Base-by-base conservation (phyloP, 1,140 invertebrate species). In the Linepithema humile region DNA sequence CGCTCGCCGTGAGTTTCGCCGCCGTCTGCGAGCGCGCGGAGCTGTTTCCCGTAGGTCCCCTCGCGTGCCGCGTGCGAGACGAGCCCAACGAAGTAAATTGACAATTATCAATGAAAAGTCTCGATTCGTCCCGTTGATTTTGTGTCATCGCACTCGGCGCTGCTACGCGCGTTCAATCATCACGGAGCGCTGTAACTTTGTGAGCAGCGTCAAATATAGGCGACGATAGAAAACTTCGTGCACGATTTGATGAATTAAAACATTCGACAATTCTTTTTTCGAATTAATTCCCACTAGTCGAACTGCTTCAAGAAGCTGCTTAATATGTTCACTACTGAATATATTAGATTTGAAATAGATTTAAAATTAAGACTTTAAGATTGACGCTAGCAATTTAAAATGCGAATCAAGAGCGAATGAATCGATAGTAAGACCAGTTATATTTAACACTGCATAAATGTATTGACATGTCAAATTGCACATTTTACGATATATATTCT, bases 101-200 rank as follows among this genome's bases (percentile, higher is more conserved):
- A 91, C 88, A 91, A 93, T 92, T 92, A 90, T 91, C 91, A 93
- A 91, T 91, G 90, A 92, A 92, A 91, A 92, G 90, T 92, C 84
- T 89, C 90, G 85, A 89, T 91, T 91, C 65, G 84, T 82, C 87
- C 88, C 69, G 87, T 88, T 84, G 78, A 84, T 80, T 65, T 74
- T 53, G 40, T 48, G 32, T 38, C 69, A 62, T 80, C 64, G 53
- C 32, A 74, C 53, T 17, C 45, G 4, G 23, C 32, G 15, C 15
- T 26, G 17, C 29, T 45, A 59, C 26, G 38, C 32, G 10, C 32
- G 45, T n/a, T 12, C 50, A 35, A 62, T 74, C 50, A 15, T 53
- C 17, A 26, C 0, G 43, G 7, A n/a, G 60, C 45, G 45, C 75
- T 43, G 48, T 29, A 20, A 12, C 10, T 23, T 55, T 23, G n/a